Evolutionary conservation across 2,797 vertebrate genomes (phyloP).

Genomic region (Artibeus lituratus): DNA sequence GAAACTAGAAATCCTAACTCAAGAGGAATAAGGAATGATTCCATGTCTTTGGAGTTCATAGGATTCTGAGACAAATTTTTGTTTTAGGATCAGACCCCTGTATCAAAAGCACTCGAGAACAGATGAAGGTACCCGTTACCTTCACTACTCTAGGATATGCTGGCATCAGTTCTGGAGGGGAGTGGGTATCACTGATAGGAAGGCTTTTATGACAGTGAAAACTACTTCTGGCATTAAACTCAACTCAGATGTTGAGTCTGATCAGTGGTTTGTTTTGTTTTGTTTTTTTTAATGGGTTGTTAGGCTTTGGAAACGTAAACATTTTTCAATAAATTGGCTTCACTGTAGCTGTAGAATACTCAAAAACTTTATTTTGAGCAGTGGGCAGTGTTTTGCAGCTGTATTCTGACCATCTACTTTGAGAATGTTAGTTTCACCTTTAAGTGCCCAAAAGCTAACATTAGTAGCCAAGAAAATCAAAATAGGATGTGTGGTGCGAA

Average conservation of each 20-base stretch:
- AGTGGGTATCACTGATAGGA: background rate
- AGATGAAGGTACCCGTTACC: background rate
- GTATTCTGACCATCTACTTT: background rate
- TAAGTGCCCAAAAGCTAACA: background rate
- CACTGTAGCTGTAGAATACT: background rate
- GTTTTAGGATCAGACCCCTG: background rate
- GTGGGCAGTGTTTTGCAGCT: background rate
- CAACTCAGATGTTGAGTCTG: background rate
- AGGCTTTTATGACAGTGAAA: background rate
- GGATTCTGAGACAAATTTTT: background rate
- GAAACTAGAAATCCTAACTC: background rate
- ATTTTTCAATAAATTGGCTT: background rate
- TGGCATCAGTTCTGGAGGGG: background rate
- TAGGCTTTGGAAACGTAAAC: background rate
- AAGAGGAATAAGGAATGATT: background rate
- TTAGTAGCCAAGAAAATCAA: background rate
- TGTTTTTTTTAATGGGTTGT: background rate
- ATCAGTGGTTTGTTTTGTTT: background rate
- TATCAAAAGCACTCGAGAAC: background rate
- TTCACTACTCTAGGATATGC: background rate
- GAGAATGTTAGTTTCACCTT: background rate
- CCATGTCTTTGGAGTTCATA: background rate
- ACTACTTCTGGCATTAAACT: background rate
- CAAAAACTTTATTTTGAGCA: background rate
- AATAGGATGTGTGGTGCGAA: fast-evolving